Evolutionary conservation across 2,113 vertebrate species (phyloP).

Genomic region (Alectura lathami): DNA sequence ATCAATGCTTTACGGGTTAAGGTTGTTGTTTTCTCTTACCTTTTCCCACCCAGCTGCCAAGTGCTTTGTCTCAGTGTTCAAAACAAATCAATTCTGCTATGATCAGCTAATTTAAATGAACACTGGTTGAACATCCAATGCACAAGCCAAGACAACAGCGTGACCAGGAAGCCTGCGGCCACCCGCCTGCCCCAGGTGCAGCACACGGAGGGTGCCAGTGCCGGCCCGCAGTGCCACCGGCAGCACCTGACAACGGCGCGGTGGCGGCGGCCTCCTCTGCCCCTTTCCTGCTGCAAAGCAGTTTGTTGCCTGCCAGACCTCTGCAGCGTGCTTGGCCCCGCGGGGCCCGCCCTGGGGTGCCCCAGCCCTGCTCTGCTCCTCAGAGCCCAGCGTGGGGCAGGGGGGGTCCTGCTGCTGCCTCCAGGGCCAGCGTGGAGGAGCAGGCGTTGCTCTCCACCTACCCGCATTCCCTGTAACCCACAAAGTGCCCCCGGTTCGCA

Average conservation of each 20-base stretch:
- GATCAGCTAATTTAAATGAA: constrained; percentile 33
- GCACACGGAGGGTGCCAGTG: too few species aligned
- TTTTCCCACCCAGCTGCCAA: constrained; percentile 37
- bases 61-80: constrained; percentile 9
- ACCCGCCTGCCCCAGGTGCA: rapidly evolving
- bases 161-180: not conserved
- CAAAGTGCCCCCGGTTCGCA: too few species aligned
- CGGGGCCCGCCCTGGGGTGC: rapidly evolving
- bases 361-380: too few species aligned
- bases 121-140: not conserved
- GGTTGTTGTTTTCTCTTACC: not conserved
- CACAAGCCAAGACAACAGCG: not conserved
- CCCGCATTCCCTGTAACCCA: not conserved
- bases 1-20: not conserved
- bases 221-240: not conserved
- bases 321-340: not conserved
- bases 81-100: constrained; percentile 12
- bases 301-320: rapidly evolving
- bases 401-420: not conserved
- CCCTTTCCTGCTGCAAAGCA: not conserved
- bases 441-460: not conserved
- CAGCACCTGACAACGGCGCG: rapidly evolving
- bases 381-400: too few species aligned
- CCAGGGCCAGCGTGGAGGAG: too few species aligned
- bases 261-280: not conserved